Evolutionary conservation across 2,888 invertebrate species (phyloP), one percentile per base, ranked within the genome.

Genomic region (Cataglyphis albicans): DNA sequence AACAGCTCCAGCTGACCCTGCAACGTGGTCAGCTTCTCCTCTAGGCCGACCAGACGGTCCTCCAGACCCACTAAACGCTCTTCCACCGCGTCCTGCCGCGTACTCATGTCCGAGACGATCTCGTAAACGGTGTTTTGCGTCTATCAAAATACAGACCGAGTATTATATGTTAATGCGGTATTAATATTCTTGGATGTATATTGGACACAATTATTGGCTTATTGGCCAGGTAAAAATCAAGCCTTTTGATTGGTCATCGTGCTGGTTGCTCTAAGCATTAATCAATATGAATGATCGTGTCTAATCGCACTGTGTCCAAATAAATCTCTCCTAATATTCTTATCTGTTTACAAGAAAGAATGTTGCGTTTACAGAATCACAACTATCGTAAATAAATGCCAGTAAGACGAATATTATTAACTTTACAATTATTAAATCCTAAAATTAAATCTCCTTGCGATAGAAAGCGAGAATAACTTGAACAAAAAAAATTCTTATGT

Each of bases 81-180:
- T 95, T 99, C 99, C 91, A 99, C 96, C 74, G 97, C 97, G 94
- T 98, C 98, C 95, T 99, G 99, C 78, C 99, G 97, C 85, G 97
- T 97, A 94, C 98, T 98, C 98, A 99, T 98, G 93, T 99, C 99
- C 81, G 99, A 98, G 88, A 99, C 99, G 92, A 99, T 98, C 95
- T 99, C 99, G 95, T 99, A 99, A 90, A 99, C 99, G 76, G 98
- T 98, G 94, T 98, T 98, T 96, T 99, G 99, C 89, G 99, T 99
- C 99, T 99, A 96, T 89, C 25, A 21, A 0, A 9, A 18, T 25
- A 9, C 0, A 52, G n/a, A 67, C 3, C 3, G 48, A 52, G 10
- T 12, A n/a, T 48, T 48, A 15, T 10, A 96, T n/a, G 12, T 96
- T 92, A 96, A 94, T 29, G 25, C 93, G 4, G 10, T 4, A 6